These are phyloP conservation scores for Gerris lacustris DNA, from an alignment of 2,888 invertebrate species.

Conservation along the genomic window DNA sequence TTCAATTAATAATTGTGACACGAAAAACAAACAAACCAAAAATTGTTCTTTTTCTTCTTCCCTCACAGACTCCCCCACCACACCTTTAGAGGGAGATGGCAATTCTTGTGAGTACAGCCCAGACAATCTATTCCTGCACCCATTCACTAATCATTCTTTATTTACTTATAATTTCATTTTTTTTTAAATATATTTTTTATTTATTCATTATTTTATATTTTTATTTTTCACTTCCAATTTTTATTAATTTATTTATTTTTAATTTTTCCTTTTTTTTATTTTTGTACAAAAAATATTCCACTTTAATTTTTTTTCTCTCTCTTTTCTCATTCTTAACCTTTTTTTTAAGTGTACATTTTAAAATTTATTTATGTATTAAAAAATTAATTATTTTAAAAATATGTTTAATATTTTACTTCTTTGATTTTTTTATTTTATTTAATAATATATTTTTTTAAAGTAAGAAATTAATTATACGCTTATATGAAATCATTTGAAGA, in stretches of 20 bases:
- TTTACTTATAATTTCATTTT: not conserved
- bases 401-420: too few species aligned
- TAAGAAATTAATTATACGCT: too few species aligned
- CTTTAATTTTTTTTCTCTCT: too few species aligned
- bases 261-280: not conserved
- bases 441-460: too few species aligned
- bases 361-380: too few species aligned
- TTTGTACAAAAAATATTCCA: too few species aligned
- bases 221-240: conserved; percentile 14
- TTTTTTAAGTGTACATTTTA: too few species aligned
- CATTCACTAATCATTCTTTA: not conserved
- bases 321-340: too few species aligned
- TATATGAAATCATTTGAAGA: too few species aligned
- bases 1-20: not conserved
- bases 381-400: too few species aligned
- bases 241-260: not conserved
- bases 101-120: conserved; percentile 7
- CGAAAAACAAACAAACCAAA: conserved; percentile 2
- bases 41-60: not conserved
- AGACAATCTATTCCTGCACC: not conserved
- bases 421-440: too few species aligned
- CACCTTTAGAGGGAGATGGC: conserved; percentile 7
- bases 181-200: not conserved
- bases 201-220: conserved; percentile 9
- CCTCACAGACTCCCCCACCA: conserved; percentile 6